Conservation (phyloP, 2,888 invertebrate genomes). For the Perithous albicinctus region DNA sequence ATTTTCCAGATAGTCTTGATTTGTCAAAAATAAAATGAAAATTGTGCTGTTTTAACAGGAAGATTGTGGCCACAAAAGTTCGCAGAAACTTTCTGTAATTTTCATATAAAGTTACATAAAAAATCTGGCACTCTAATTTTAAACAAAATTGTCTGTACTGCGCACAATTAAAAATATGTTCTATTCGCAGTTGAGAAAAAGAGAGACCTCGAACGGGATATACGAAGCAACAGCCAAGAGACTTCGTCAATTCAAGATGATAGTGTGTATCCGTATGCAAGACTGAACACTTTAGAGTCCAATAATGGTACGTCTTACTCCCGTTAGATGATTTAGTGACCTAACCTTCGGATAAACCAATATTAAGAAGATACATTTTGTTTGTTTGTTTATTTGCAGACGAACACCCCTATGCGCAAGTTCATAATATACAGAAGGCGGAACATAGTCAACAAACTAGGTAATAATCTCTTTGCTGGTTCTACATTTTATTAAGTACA, state of each 20-base stretch:
- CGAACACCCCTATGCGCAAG: constrained; percentile 91
- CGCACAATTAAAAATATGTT: not conserved
- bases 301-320: constrained; percentile 86
- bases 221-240: constrained; percentile 87
- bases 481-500: not conserved
- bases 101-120: too few relatives aligned
- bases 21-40: too few relatives aligned
- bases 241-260: constrained; percentile 87
- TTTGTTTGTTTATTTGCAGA: constrained; percentile 74
- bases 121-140: too few relatives aligned
- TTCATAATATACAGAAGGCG: constrained; percentile 86
- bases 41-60: too few relatives aligned
- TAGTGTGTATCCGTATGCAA: constrained; percentile 88
- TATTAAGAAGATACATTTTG: constrained; percentile 16
- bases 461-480: constrained; percentile 67
- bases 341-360: constrained; percentile 36
- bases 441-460: constrained; percentile 78
- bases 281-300: constrained; percentile 88
- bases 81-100: too few relatives aligned
- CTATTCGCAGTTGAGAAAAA: constrained; percentile 70
- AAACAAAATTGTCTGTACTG: too few relatives aligned
- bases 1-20: not conserved
- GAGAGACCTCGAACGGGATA: constrained; percentile 78
- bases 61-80: too few relatives aligned
- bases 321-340: constrained; percentile 7